Base-by-base conservation (phyloP, 1,140 invertebrate genomes). In the Himalopsyche phryganea region DNA sequence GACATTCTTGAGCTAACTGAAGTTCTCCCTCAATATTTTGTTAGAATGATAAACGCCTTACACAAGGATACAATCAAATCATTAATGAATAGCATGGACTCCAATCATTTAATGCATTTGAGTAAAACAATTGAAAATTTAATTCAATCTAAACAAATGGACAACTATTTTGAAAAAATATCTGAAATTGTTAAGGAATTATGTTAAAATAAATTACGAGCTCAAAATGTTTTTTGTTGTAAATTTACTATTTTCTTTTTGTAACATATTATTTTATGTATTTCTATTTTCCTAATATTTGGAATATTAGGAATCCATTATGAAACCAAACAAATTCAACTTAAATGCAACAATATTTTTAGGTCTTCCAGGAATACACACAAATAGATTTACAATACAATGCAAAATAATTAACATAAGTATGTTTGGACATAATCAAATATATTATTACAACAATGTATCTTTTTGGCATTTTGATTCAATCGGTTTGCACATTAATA, bases 1-100 rank as follows among this genome's bases (percentile, higher is more conserved):
- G 13, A 49, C 14, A 13, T 13, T n/a, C 50, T 33, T 14, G 44
- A 59, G 11, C 33, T 60, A 14, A 15, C 15, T 14, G 14, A 50
- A 5, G 20, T 51, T n/a, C 17, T 60, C 6, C 48, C 49, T 1
- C 52, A 63, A 33, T 63, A 63, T 52, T 63, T 59, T 58, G 61
- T 56, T 9, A 56, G 53, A 52, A 35, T 57, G 6, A 23, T 63
- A 28, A 32, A 55, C 49, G 20, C 36, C n/a, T 53, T 56, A 47
- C 38, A 54, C 5, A 47, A n/a, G 15, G 53, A 57, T 17, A 23
- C 51, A 15, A 13, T 50, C 13, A 14, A 13, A 20, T 3, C 9
- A 20, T 48, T 54, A 17, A 45, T 63, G 13, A 4, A n/a, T 7
- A 23, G 23, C 42, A 15, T 52, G 3, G 19, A 49, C 1, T 35